Conservation (phyloP, 2,888 invertebrate species). For the Synergus laeviventris region DNA sequence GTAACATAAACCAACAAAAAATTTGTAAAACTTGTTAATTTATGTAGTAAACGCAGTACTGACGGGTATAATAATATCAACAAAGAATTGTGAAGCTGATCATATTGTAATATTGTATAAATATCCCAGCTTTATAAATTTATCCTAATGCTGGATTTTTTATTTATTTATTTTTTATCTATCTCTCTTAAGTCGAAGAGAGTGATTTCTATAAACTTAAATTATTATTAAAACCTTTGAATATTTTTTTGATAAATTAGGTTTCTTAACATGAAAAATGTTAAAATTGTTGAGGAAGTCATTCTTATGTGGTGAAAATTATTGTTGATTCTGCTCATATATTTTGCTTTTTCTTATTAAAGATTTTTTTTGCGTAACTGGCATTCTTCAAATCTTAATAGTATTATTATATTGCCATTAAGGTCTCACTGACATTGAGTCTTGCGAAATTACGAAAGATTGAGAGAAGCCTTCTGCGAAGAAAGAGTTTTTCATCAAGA, state of each 20-base stretch:
- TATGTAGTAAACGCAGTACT: conserved; percentile 7
- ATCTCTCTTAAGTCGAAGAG: too few relatives aligned
- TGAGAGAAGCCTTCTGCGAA: not conserved
- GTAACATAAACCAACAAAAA: conserved; percentile 3
- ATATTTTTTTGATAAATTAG: not conserved
- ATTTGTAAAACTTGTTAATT: conserved; percentile 24
- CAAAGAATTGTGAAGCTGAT: not conserved
- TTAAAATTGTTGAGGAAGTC: not conserved
- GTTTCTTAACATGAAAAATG: not conserved
- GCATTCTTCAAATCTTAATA: conserved; percentile 27
- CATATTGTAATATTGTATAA: not conserved
- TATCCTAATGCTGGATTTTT: not conserved
- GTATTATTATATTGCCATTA: conserved; percentile 19
- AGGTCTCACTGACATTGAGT: conserved; percentile 27
- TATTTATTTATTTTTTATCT: too few relatives aligned
- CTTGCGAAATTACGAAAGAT: not conserved
- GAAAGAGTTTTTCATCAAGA: conserved; percentile 27
- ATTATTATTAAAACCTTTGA: not conserved
- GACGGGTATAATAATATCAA: not conserved
- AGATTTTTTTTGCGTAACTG: conserved; percentile 4
- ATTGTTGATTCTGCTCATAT: conserved; percentile 23
- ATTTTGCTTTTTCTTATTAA: conserved; percentile 1
- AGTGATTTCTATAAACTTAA: not conserved
- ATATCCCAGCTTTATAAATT: not conserved
- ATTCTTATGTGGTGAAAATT: not conserved